Conservation (phyloP, 2,888 invertebrate species). For the Eutolmus rufibarbis region DNA sequence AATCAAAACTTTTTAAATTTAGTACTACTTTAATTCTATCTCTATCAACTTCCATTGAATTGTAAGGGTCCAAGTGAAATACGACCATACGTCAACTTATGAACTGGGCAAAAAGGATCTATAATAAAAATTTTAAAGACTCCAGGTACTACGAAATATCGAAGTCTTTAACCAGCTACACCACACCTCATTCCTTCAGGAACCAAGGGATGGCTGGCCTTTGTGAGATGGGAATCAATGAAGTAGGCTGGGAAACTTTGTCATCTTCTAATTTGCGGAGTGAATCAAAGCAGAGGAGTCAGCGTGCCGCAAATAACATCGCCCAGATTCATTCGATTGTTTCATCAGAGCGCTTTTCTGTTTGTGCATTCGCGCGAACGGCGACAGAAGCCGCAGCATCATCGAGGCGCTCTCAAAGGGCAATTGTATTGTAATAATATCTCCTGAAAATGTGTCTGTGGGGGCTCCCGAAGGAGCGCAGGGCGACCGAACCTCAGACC, state of each 20-base stretch:
- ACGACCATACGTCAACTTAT: too few relatives aligned
- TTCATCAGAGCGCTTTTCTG: neutral
- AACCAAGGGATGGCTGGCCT: neutral
- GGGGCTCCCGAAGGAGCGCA: neutral
- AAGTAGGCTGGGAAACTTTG: neutral
- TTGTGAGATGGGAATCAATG: neutral
- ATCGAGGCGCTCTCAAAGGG: neutral
- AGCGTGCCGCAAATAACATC: neutral
- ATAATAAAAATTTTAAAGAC: neutral
- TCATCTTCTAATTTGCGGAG: neutral
- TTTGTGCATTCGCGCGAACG: neutral
- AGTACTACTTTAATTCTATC: too few relatives aligned
- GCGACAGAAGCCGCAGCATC: neutral
- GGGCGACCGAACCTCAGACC: neutral
- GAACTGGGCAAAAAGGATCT: too few relatives aligned
- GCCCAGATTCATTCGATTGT: neutral
- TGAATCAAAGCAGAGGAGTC: neutral
- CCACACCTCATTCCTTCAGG: neutral
- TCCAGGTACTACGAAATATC: neutral
- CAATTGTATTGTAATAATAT: neutral
- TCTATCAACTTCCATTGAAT: too few relatives aligned
- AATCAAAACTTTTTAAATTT: too few relatives aligned
- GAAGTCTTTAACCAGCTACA: neutral
- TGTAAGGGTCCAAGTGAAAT: too few relatives aligned
- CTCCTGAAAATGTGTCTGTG: neutral